A percentile compares a stretch with the other conserved stretches of the same genome.
Conservation (phyloP, 1,140 invertebrate species). For the Bilobella aurantiaca region DNA sequence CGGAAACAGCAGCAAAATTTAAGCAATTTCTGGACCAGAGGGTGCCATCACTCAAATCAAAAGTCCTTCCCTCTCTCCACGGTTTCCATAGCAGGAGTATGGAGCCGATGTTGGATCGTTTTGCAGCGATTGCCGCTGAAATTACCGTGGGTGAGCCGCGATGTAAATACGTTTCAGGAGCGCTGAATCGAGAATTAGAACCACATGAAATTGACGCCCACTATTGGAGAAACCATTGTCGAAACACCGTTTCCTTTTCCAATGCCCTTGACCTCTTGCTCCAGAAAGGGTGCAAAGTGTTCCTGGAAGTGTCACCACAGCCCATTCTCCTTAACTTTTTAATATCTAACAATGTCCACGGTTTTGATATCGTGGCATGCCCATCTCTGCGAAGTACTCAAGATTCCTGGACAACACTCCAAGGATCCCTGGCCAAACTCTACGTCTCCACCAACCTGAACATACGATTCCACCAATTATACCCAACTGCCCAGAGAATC, state of each 20-base stretch:
- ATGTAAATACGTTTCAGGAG: not conserved
- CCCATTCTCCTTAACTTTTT: not conserved
- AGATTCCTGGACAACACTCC: not conserved
- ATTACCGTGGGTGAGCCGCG: not conserved
- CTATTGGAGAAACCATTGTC: not conserved
- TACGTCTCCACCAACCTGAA: not conserved
- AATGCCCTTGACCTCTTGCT: not conserved
- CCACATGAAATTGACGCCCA: not conserved
- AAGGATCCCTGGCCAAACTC: not conserved
- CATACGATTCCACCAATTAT: not conserved
- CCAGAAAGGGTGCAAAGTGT: not conserved
- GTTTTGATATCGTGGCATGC: not conserved
- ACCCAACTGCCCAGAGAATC: not conserved
- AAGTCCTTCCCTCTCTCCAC: not conserved
- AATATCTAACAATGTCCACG: not conserved
- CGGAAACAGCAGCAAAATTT: not conserved
- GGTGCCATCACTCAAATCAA: not conserved
- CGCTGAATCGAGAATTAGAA: not conserved
- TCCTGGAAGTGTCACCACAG: not conserved
- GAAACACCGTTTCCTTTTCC: not conserved
- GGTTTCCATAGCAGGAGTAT: slow-evolving; percentile 16
- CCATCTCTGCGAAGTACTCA: not conserved
- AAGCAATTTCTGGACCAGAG: not conserved
- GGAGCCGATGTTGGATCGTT: slow-evolving; percentile 15
- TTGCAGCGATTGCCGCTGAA: not conserved